A percentile compares a stretch with the other conserved stretches of the same genome.
Evolutionary conservation across 2,888 invertebrate species (phyloP).

Genomic region (Drosophila kanekoi): DNA sequence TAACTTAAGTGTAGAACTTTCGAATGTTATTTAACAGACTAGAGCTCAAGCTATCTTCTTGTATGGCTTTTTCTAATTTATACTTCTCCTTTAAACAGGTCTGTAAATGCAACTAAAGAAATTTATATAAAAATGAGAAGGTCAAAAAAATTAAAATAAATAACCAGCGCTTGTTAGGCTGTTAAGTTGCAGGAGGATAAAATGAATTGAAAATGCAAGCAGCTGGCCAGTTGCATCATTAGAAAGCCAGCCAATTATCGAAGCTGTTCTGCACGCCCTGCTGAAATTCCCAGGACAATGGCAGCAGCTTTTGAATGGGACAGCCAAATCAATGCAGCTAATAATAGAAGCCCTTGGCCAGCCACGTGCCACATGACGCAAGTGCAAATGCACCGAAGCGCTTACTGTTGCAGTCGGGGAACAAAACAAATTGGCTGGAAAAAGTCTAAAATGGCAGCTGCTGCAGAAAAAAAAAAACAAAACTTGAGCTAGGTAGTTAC

Average conservation of each 20-base stretch:
- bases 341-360: constrained; percentile 18
- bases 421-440: neutral
- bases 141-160: neutral
- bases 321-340: constrained; percentile 32
- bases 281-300: constrained; percentile 18
- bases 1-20: no score
- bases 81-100: no score
- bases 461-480: constrained; percentile 4
- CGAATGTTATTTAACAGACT: no score
- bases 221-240: neutral
- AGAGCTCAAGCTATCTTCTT: no score
- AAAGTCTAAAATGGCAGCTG: constrained; percentile 8
- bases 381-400: neutral
- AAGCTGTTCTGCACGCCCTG: neutral
- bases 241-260: constrained; percentile 31
- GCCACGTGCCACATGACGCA: constrained; percentile 26
- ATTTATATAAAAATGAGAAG: neutral
- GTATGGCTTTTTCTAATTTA: no score
- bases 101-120: neutral
- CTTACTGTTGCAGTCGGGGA: neutral
- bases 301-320: constrained; percentile 14
- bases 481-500: neutral
- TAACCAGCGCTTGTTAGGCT: neutral
- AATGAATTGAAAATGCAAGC: neutral
- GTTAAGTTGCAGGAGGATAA: neutral